These are phyloP conservation scores for Imbricaverruca yamaguchii DNA, from an alignment of 2,888 invertebrate genomes.

Conservation along the genomic window DNA sequence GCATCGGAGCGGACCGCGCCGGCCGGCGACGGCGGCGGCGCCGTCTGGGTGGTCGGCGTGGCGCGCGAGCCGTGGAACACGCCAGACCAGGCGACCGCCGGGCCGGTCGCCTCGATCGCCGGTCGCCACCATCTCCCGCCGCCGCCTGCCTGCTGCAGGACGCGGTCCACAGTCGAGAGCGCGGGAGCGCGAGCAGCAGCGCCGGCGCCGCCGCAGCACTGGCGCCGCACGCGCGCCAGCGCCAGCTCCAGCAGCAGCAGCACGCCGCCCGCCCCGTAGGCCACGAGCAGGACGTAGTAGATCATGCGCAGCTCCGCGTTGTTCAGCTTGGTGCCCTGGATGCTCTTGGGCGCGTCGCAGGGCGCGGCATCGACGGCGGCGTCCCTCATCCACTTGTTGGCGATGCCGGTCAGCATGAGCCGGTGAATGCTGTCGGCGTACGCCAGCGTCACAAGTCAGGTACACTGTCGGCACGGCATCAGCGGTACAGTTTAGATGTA, in stretches of 20 bases:
- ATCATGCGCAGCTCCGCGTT: conserved; percentile 72
- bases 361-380: conserved; percentile 38
- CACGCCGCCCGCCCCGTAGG: neutral
- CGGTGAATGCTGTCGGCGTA: neutral
- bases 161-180: neutral
- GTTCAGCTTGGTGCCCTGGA: conserved; percentile 65
- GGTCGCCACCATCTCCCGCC: too few species aligned
- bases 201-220: neutral
- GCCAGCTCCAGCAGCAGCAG: conserved; percentile 32
- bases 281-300: conserved; percentile 56
- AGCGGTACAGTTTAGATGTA: too few species aligned
- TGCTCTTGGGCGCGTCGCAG: conserved; percentile 71
- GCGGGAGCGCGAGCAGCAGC: neutral
- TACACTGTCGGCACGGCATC: too few species aligned
- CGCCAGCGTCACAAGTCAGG: neutral
- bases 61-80: neutral
- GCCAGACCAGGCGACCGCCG: neutral
- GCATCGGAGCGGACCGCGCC: neutral
- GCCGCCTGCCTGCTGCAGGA: neutral
- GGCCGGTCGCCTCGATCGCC: neutral
- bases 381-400: neutral
- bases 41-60: neutral
- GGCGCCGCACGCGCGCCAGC: neutral
- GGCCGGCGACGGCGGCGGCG: neutral
- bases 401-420: neutral